These are phyloP conservation scores for Lymantria dispar DNA, from an alignment of 2,888 invertebrate species.

Conservation along the genomic window DNA sequence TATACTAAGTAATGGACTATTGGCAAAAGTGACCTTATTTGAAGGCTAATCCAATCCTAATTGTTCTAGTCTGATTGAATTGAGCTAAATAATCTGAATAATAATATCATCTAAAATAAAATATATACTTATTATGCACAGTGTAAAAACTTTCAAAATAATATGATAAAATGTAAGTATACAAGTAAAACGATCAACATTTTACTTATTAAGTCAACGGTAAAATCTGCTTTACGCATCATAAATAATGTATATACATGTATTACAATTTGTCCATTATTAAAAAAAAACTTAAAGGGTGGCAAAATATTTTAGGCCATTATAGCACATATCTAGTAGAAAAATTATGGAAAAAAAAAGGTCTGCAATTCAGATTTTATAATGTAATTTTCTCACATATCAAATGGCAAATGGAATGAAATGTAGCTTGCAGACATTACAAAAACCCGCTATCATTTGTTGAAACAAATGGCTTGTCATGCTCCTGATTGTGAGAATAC, in stretches of 20 bases:
- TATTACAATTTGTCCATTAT: no score
- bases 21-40: conserved; percentile 41
- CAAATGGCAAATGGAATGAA: no score
- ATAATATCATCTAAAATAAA: conserved; percentile 37
- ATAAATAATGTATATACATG: conserved; percentile 1
- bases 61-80: conserved; percentile 40
- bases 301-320: no score
- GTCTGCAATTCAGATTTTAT: no score
- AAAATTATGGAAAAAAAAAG: no score
- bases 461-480: no score
- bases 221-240: conserved; percentile 20
- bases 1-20: conserved; percentile 36
- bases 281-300: no score
- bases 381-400: no score
- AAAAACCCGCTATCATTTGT: no score
- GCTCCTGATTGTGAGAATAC: no score
- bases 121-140: conserved; percentile 25
- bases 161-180: conserved; percentile 33
- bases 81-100: conserved; percentile 33
- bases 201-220: conserved; percentile 31
- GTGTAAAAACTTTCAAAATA: conserved; percentile 45
- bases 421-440: no score
- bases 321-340: no score
- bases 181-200: conserved; percentile 49
- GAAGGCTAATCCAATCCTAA: conserved; percentile 47